These are phyloP conservation scores for Cotesia vestalis DNA, from an alignment of 1,140 invertebrate species.

Conservation along the genomic window DNA sequence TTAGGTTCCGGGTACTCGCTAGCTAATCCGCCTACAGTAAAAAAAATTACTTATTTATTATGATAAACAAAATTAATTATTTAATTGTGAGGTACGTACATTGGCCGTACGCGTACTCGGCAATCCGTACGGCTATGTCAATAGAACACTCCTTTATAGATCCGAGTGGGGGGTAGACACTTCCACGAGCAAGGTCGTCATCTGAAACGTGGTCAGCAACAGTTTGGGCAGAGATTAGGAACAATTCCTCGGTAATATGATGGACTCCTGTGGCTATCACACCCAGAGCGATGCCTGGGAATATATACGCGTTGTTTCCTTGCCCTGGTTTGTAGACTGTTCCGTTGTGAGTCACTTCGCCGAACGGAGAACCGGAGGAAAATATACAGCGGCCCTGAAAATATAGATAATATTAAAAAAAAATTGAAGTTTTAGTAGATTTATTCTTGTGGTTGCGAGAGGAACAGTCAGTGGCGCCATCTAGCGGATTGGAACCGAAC, in stretches of 20 bases:
- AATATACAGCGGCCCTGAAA: conserved; percentile 86
- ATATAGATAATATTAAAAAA: neutral
- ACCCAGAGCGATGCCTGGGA: conserved; percentile 91
- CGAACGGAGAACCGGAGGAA: conserved; percentile 92
- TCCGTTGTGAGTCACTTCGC: conserved; percentile 78
- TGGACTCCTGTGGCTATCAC: conserved; percentile 87
- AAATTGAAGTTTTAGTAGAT: too few relatives aligned
- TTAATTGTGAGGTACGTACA: conserved; percentile 54
- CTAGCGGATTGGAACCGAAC: too few relatives aligned
- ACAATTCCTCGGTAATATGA: conserved; percentile 89
- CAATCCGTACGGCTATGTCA: conserved; percentile 76
- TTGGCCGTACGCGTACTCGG: conserved; percentile 75
- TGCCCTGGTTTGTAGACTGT: conserved; percentile 89
- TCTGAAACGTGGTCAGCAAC: conserved; percentile 76
- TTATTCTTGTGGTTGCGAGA: too few relatives aligned
- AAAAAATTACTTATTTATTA: too few relatives aligned
- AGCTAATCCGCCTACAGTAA: conserved; percentile 71
- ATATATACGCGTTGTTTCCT: conserved; percentile 97
- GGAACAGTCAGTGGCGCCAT: too few relatives aligned
- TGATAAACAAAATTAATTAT: too few relatives aligned
- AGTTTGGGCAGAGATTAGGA: conserved; percentile 88
- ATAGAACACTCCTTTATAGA: conserved; percentile 78
- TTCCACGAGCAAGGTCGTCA: conserved; percentile 75
- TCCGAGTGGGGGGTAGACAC: conserved; percentile 80
- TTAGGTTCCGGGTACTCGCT: conserved; percentile 86